Base-by-base conservation (phyloP, 2,113 vertebrate species). In the Lutjanus erythropterus region DNA sequence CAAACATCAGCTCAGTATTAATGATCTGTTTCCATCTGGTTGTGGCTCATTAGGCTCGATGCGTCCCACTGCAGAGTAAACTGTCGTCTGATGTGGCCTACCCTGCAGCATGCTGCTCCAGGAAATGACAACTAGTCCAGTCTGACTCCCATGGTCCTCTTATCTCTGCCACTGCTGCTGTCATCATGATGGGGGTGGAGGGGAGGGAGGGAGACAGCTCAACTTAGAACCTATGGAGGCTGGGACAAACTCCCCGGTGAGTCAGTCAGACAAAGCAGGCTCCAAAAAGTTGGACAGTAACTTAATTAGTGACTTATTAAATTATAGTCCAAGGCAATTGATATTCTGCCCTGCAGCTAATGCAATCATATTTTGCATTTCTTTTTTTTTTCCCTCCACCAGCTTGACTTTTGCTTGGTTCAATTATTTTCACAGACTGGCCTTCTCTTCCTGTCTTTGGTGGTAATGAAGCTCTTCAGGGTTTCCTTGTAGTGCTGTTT, bases 241-340 rank as follows among this genome's bases (percentile, higher is more conserved):
- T 44, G 71, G 69, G 58, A 80, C 77, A 72, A 83, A 83, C 75
- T 92, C 86, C 83, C 87, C 27, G 70, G 74, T 75, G 80, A 85
- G 81, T 86, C 78, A 90, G 83, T 86, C 74, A 76, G 81, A 90
- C 85, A 89, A 87, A 81, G 69, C 69, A 47, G 73, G 71, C 82
- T 88, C 87, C 82, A 81, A 86, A 91, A 91, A 86, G 86, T 87
- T 92, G 75, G 83, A 83, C 82, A 84, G 77, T 91, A 94, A 94
- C 91, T 93, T 91, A 88, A 94, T 94, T 93, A 93, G 86, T 73
- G 80, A 89, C 83, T 91, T 91, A 93, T 94, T 83, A 92, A 93
- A 94, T 94, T 88, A 90, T 81, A 84, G 79, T 91, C 88, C 82
- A 78, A 88, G 75, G 80, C 86, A 86, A 90, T 91, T 93, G 90